phyloP scores from a whole-genome alignment of 1,140 invertebrate species.

The Lycorma delicatula region DNA sequence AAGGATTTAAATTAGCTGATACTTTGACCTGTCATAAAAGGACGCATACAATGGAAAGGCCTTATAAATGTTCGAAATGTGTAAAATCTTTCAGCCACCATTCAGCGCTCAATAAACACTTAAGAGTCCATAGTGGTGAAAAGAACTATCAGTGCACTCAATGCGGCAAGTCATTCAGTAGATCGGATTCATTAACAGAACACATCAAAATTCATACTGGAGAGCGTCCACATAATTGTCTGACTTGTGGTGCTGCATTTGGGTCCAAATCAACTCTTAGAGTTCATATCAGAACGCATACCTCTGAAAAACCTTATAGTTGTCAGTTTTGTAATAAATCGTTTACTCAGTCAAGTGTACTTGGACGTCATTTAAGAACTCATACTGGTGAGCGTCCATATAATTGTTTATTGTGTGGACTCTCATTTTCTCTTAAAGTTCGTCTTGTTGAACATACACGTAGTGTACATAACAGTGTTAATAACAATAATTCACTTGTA shows the following conservation, averaged over 20 bases:
- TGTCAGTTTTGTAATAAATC: not conserved
- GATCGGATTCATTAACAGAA: not conserved
- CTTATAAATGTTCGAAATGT: not conserved
- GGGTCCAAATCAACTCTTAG: not conserved
- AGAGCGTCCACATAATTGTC: not conserved
- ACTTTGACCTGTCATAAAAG: too few species aligned
- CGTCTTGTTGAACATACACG: too few species aligned
- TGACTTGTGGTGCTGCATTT: not conserved
- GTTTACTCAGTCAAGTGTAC: not conserved
- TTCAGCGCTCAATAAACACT: not conserved
- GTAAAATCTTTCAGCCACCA: not conserved
- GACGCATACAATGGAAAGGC: not conserved
- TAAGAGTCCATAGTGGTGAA: not conserved
- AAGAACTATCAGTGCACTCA: not conserved
- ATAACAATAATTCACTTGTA: too few species aligned
- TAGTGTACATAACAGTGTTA: too few species aligned
- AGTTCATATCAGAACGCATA: not conserved
- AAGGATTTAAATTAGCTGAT: slow-evolving; percentile 27
- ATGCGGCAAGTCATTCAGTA: not conserved
- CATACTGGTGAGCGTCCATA: not conserved
- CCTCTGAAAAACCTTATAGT: not conserved
- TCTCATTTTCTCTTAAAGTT: too few species aligned
- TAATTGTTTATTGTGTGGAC: too few species aligned
- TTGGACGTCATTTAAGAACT: too few species aligned
- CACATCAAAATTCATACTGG: slow-evolving; percentile 1